Percentiles rank a stretch among this genome's conserved stretches.
phyloP scores from a whole-genome alignment of 2,888 invertebrate genomes.

The Melieria crassipennis region DNA sequence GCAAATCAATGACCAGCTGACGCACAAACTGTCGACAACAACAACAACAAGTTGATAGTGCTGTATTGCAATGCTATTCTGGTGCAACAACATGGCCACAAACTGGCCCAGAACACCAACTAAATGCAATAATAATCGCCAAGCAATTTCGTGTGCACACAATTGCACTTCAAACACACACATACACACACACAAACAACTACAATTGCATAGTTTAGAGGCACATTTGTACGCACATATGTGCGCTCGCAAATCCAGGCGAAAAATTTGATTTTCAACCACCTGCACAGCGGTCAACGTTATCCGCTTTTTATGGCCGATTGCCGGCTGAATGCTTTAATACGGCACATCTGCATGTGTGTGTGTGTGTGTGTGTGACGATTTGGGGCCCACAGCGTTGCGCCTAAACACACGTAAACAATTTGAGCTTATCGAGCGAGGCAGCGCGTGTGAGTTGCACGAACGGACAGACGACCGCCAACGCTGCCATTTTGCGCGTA shows the following conservation, averaged over 20 bases:
- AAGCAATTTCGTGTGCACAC: constrained; percentile 23
- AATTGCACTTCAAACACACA: not conserved
- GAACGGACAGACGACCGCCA: no score
- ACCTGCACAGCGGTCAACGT: no score
- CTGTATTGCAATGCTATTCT: not conserved
- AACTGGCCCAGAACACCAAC: constrained; percentile 17
- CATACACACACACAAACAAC: not conserved
- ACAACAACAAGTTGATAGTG: not conserved
- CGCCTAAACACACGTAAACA: not conserved
- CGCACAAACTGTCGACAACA: not conserved
- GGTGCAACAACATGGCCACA: constrained; percentile 21
- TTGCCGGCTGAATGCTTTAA: no score
- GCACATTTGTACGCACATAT: not conserved
- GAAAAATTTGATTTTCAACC: not conserved
- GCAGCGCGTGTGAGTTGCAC: not conserved
- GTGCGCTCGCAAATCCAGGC: not conserved
- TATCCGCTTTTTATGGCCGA: no score
- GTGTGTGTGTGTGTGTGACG: no score
- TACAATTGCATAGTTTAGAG: not conserved
- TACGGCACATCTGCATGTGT: no score
- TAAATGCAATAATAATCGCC: constrained; percentile 30
- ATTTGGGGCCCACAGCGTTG: no score
- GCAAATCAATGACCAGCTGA: not conserved
- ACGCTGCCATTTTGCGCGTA: not conserved
- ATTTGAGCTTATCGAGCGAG: not conserved